These are phyloP conservation scores for Tillus elongatus DNA, from an alignment of 2,888 invertebrate genomes.

Conservation along the genomic window DNA sequence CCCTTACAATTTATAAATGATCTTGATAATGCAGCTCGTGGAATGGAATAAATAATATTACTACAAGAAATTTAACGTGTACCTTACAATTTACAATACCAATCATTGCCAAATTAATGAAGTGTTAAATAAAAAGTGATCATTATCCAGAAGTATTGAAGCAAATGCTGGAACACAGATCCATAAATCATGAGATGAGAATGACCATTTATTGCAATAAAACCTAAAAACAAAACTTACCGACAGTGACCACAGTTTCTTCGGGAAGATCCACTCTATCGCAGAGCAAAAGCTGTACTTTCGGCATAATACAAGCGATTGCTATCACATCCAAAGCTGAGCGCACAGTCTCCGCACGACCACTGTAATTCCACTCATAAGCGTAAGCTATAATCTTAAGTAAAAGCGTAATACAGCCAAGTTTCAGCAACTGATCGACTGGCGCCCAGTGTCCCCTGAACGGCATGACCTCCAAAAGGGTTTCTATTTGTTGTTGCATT, in stretches of 20 bases:
- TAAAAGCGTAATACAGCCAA: slow-evolving; percentile 74
- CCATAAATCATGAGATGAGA: too few species aligned
- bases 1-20: too few species aligned
- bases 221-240: slow-evolving; percentile 23
- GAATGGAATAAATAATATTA: too few species aligned
- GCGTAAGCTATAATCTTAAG: slow-evolving; percentile 81
- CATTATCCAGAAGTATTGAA: too few species aligned
- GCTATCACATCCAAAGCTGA: slow-evolving; percentile 80
- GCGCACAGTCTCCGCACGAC: slow-evolving; percentile 73
- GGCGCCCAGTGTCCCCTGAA: slow-evolving; percentile 78
- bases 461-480: slow-evolving; percentile 66
- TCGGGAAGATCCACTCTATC: slow-evolving; percentile 71
- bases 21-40: too few species aligned
- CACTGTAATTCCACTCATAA: slow-evolving; percentile 86
- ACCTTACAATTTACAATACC: too few species aligned
- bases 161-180: too few species aligned
- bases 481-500: slow-evolving; percentile 77
- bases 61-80: too few species aligned
- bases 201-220: too few species aligned
- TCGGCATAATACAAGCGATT: slow-evolving; percentile 82
- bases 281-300: slow-evolving; percentile 63
- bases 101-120: too few species aligned
- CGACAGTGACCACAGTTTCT: slow-evolving; percentile 65
- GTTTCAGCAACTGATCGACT: slow-evolving; percentile 73
- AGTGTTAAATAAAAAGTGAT: too few species aligned